A percentile compares a stretch with the other conserved stretches of the same genome.
Evolutionary conservation across 2,113 vertebrate genomes (phyloP).

Genomic region (Penelope pileata): DNA sequence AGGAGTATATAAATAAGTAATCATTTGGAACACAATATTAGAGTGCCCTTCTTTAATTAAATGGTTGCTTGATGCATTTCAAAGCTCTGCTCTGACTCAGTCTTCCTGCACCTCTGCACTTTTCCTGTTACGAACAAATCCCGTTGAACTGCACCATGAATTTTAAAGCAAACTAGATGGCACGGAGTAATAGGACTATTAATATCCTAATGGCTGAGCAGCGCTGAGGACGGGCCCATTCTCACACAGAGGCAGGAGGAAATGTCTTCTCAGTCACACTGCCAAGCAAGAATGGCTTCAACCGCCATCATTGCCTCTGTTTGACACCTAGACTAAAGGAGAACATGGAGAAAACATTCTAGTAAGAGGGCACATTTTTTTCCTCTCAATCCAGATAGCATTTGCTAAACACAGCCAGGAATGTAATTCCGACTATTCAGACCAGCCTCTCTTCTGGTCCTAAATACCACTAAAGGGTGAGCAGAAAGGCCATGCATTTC

Average conservation of each 20-base stretch:
- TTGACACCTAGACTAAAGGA: background rate
- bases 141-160: constrained; percentile 31
- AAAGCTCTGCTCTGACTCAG: constrained; percentile 45
- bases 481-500: constrained; percentile 22
- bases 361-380: background rate
- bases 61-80: constrained; percentile 48
- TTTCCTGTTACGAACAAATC: constrained; percentile 34
- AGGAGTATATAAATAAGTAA: constrained; percentile 59
- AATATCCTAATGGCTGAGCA: constrained; percentile 37
- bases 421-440: constrained; percentile 19
- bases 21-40: constrained; percentile 52
- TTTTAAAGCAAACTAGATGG: constrained; percentile 44
- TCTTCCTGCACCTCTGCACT: constrained; percentile 31
- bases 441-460: background rate
- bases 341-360: background rate
- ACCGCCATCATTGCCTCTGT: background rate
- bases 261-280: background rate
- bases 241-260: background rate
- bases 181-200: constrained; percentile 19
- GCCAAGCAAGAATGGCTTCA: background rate
- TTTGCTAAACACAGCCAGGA: constrained; percentile 4
- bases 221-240: background rate
- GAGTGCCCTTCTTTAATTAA: constrained; percentile 58
- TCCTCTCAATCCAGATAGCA: background rate
- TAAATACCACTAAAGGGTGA: background rate